Percentiles rank a stretch among this genome's conserved stretches.
Conservation (phyloP, 2,888 invertebrate species). For the Gnatocerus cornutus region DNA sequence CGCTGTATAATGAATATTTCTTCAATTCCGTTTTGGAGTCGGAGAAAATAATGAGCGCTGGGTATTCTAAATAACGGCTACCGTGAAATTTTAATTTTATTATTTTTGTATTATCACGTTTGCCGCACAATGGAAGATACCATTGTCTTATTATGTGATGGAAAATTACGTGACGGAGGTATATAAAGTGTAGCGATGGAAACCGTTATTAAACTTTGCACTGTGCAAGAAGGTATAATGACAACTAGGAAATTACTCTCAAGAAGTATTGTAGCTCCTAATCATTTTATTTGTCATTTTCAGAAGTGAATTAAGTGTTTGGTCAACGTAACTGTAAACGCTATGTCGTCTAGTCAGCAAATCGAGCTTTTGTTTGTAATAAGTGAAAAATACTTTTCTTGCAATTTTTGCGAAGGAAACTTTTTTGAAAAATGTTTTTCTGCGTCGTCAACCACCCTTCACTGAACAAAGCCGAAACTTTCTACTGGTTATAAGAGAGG, state of each 20-base stretch:
- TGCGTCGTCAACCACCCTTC: constrained; percentile 15
- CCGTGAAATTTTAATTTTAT: constrained; percentile 51
- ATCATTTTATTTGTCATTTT: too few relatives aligned
- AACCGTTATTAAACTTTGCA: constrained; percentile 13
- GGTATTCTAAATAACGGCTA: constrained; percentile 45
- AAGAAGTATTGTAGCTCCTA: too few relatives aligned
- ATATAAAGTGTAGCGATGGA: constrained; percentile 10
- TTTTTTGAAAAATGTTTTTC: neutral
- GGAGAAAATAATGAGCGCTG: constrained; percentile 45
- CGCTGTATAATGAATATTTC: constrained; percentile 49
- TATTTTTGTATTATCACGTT: constrained; percentile 40
- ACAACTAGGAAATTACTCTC: constrained; percentile 7
- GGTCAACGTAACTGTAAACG: too few relatives aligned
- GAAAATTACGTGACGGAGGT: constrained; percentile 33
- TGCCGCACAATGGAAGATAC: constrained; percentile 11
- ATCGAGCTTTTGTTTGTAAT: too few relatives aligned
- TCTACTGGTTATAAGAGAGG: constrained; percentile 31
- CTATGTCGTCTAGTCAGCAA: too few relatives aligned
- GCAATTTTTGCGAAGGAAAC: too few relatives aligned
- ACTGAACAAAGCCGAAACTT: constrained; percentile 31
- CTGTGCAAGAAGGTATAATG: neutral
- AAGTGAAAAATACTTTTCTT: too few relatives aligned
- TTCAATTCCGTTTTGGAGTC: constrained; percentile 47
- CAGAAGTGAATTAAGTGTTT: too few relatives aligned
- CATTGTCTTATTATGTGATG: constrained; percentile 41